Conservation (phyloP, 2,797 vertebrate genomes). For the Siniperca undulata region DNA sequence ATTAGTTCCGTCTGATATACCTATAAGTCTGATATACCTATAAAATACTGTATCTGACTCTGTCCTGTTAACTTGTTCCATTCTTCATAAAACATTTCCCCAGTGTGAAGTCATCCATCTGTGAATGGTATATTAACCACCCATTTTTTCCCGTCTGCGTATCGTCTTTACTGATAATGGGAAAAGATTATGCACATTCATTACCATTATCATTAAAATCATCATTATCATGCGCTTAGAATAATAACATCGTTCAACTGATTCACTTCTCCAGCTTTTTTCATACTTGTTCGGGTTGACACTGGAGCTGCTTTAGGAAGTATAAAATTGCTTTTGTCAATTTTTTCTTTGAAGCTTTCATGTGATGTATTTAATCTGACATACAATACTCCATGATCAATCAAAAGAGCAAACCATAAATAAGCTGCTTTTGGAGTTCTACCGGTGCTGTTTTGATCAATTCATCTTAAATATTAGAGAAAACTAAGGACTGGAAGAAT, state of each 20-base stretch:
- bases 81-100: slow-evolving; percentile 51
- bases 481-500: background rate
- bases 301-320: slow-evolving; percentile 5
- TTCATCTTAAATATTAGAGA: background rate
- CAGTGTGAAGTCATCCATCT: slow-evolving; percentile 64
- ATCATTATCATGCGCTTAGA: slow-evolving; percentile 70
- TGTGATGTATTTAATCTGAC: slow-evolving; percentile 46
- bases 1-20: background rate
- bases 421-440: slow-evolving; percentile 20
- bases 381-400: slow-evolving; percentile 1
- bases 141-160: slow-evolving; percentile 60
- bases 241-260: slow-evolving; percentile 64
- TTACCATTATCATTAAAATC: slow-evolving; percentile 82
- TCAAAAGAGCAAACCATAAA: slow-evolving; percentile 21
- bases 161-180: slow-evolving; percentile 75
- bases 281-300: slow-evolving; percentile 36
- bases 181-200: slow-evolving; percentile 81
- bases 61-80: slow-evolving; percentile 56
- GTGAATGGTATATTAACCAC: slow-evolving; percentile 74
- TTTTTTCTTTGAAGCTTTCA: slow-evolving; percentile 44
- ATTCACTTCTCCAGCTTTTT: slow-evolving; percentile 40
- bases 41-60: slow-evolving; percentile 6
- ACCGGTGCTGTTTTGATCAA: background rate
- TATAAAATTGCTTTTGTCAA: slow-evolving; percentile 29
- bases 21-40: background rate